Base-by-base conservation (phyloP, 1,140 invertebrate species). In the Pinna nobilis region DNA sequence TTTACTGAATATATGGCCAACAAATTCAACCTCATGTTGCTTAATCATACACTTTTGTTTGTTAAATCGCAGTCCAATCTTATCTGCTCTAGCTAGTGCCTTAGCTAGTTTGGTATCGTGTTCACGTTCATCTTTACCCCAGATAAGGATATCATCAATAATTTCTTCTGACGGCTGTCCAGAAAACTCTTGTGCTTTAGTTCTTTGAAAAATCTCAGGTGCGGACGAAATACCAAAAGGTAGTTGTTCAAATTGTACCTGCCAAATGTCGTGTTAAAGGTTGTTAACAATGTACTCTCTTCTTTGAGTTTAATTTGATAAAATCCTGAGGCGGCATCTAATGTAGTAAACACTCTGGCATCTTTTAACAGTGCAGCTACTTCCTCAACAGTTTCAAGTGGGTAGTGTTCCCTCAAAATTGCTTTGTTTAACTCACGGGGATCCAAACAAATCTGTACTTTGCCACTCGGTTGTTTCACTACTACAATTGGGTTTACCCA, bases 361-460 rank as follows among this genome's bases (percentile, higher is more conserved):
- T 41, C 53, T 23, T 32, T 25, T 35, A 74, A 7, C 32, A 59
- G 65, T 1, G 60, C 15, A 13, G 66, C 51, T 5, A 72, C 51
- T 20, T 77, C 74, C 47, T 76, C 76, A 6, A 70, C 13, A 3
- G 77, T 78, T 18, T 53, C 70, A 30, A 76, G 37, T 28, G 55
- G 32, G 47, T 79, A 76, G 32, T 63, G 66, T 47, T 67, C 53
- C 39, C 88, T 72, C 77, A 86, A 87, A 15, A 91, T 86, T 59
- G 74, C 81, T 69, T 82, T 84, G 81, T 91, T 92, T 60, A 92
- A 80, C 55, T 90, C 84, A 49, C 74, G 80, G 2, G 90, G 91
- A 82, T 92, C 90, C 20, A 92, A 66, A 79, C 90, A 91, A 35
- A 92, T 80, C 59, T 90, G 75, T 20, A 91, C 60, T 41, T 84